phyloP scores from a whole-genome alignment of 2,888 invertebrate genomes.

The Pristionchus japonicus region DNA sequence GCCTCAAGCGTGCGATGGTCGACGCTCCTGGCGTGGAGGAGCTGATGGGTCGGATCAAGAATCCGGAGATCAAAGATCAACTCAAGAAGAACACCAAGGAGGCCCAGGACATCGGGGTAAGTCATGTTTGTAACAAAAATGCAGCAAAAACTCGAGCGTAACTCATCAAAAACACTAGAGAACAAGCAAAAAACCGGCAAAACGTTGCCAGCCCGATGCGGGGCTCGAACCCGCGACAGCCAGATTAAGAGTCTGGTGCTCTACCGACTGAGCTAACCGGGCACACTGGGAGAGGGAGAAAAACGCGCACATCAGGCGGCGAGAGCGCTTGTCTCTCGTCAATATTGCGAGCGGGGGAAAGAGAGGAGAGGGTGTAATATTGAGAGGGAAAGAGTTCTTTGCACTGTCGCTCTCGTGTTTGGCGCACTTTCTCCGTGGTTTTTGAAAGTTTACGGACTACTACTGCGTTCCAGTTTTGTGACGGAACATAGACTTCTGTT shows the following conservation, averaged over 20 bases:
- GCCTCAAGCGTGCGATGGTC: slow-evolving; percentile 9
- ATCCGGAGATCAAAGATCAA: neutral
- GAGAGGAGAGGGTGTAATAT: neutral
- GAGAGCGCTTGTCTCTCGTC: neutral
- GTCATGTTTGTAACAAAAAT: neutral
- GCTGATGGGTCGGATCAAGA: neutral
- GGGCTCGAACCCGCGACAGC: slow-evolving; percentile 64
- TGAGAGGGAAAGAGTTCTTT: neutral
- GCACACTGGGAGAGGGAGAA: neutral
- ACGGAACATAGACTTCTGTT: too few relatives aligned
- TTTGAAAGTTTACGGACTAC: neutral
- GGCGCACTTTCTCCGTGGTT: neutral
- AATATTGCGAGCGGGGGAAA: neutral
- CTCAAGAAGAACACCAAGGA: slow-evolving; percentile 27
- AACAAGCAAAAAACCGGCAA: neutral
- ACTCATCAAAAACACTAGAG: neutral
- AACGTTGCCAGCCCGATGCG: slow-evolving; percentile 56
- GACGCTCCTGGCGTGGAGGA: neutral
- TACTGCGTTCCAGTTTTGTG: too few relatives aligned
- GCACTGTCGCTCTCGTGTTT: neutral
- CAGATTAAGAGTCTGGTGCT: slow-evolving; percentile 64
- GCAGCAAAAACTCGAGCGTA: neutral
- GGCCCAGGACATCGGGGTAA: slow-evolving; percentile 4
- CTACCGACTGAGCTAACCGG: slow-evolving; percentile 64
- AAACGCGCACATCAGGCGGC: neutral